Evolutionary conservation across 2,113 vertebrate genomes (phyloP), one percentile per base, ranked within the genome.

Genomic region (Mungos mungo): DNA sequence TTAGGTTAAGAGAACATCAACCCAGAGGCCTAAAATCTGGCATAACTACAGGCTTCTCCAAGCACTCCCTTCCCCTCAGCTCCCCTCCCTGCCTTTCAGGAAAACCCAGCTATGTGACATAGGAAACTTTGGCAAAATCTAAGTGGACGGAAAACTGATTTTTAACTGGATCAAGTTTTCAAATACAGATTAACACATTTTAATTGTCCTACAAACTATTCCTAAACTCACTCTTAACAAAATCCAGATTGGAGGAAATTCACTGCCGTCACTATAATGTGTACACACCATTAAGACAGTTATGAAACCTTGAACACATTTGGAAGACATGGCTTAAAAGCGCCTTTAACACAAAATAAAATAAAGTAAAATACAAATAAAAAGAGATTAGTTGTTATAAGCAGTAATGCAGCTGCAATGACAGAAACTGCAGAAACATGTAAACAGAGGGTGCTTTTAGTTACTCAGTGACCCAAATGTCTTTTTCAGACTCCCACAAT

Each of bases 351-450:
- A 95, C 89, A 98, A 92, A 98, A 97, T 86, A 97, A 90, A 97
- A 96, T 96, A 95, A 97, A 97, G 95, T 90, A 93, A 97, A 97
- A 97, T 92, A 85, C 94, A 98, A 98, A 98, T 96, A 96, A 92
- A 95, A 98, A 98, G 96, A 94, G 93, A 98, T 98, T 88, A 98
- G 97, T 97, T 98, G 98, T 96, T 98, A 96, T 90, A 97, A 94
- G 97, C 98, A 95, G 84, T 97, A 98, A 96, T 82, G 88, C 98
- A 99, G 98, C 98, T 99, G 98, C 93, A 52, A 95, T 81, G 98
- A 98, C 98, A 98, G 96, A 98, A 98, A 98, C 97, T 95, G 95
- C 92, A 93, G 97, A 97, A 97, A 98, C 97, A 94, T 69, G 94
- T 98, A 98, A 98, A 98, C 98, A 97, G 91, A 98, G 98, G 95